These are phyloP conservation scores for Bradypodion ventrale DNA, from an alignment of 2,797 vertebrate genomes.

Conservation along the genomic window DNA sequence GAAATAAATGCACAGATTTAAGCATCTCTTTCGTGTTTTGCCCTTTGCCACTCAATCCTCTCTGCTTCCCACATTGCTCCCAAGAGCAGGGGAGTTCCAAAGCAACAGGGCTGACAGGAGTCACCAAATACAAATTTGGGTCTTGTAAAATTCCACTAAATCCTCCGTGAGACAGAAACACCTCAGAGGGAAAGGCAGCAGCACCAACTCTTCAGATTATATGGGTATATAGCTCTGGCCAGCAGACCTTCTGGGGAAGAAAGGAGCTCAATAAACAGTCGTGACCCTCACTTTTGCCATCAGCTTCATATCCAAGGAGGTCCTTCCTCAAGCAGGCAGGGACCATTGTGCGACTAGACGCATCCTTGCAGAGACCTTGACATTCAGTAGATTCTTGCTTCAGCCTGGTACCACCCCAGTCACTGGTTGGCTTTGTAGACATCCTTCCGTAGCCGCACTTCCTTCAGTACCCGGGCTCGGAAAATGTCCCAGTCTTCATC, in stretches of 20 bases:
- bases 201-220: neutral
- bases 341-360: neutral
- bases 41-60: neutral
- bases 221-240: neutral
- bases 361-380: neutral
- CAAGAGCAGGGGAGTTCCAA: neutral
- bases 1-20: neutral
- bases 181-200: neutral
- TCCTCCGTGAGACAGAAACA: neutral
- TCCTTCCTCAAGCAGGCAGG: neutral
- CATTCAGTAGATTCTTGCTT: neutral
- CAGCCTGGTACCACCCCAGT: neutral
- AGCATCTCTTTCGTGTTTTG: neutral
- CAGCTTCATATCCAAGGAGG: neutral
- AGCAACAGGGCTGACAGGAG: neutral
- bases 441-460: constrained; percentile 81
- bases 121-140: neutral
- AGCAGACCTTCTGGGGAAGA: neutral
- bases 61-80: neutral
- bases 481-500: constrained; percentile 84
- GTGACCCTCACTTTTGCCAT: neutral
- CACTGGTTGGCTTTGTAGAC: constrained; percentile 79
- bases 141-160: neutral
- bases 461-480: constrained; percentile 83
- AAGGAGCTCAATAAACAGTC: neutral